phyloP scores from a whole-genome alignment of 2,113 vertebrate genomes.

The Prunella fulvescens region DNA sequence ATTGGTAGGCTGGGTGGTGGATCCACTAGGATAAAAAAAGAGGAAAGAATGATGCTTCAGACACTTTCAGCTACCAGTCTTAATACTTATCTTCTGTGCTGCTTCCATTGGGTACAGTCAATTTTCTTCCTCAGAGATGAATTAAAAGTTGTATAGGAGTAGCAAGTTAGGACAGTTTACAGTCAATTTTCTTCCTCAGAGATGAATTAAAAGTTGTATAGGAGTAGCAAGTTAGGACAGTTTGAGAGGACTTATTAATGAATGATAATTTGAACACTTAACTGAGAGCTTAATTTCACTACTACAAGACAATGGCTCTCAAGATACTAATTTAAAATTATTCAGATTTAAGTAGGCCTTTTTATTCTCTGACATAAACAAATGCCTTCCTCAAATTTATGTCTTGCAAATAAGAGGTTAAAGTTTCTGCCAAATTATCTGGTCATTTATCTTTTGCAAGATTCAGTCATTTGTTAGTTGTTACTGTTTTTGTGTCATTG shows the following conservation, averaged over 20 bases:
- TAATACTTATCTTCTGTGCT: neutral
- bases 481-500: neutral
- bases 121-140: neutral
- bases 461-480: neutral
- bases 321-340: neutral
- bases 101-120: neutral
- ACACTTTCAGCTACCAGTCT: neutral
- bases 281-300: neutral
- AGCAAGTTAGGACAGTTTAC: neutral
- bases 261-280: neutral
- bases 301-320: neutral
- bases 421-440: neutral
- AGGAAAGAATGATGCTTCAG: neutral
- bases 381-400: neutral
- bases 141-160: neutral
- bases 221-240: neutral
- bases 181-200: neutral
- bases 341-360: neutral
- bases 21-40: neutral
- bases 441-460: neutral
- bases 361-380: neutral
- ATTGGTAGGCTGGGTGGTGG: rapidly evolving
- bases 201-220: neutral
- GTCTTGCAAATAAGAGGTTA: neutral
- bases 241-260: neutral